Evolutionary conservation across 1,140 invertebrate genomes (phyloP), one percentile per base, ranked within the genome.

Genomic region (Asobara japonica): DNA sequence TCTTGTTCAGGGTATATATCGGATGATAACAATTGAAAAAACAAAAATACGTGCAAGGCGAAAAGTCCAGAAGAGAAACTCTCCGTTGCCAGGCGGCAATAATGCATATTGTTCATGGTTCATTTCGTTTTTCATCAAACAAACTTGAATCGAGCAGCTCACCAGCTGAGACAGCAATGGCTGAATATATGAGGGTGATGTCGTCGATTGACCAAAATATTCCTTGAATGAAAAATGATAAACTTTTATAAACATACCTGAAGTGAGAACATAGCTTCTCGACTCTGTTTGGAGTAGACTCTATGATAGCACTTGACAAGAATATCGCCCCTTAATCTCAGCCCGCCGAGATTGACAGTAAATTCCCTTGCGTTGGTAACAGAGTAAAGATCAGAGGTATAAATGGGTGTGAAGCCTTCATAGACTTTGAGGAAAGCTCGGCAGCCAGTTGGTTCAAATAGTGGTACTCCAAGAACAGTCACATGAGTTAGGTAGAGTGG

Each of bases 281-380:
- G 80, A 60, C 80, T 83, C 65, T 87, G 86, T 71, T 86, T 88
- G 67, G 85, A 81, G 76, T 85, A 83, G 75, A 86, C 87, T 76
- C 93, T 91, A 79, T 96, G 92, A 87, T 96, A 97, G 81, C 95
- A 96, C 84, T 96, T 96, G 76, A 98, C 91, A 13, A 97, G 89
- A 74, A 97, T 94, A 86, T 97, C 96, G 0, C 96, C 96, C 22
- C 95, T 89, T 4, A 98, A 89, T 45, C 94, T 92, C 33, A 97
- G 90, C 13, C 89, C 88, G 2, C 89, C 91, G 38, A 93, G 90
- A 77, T 92, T 92, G 29, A 93, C 92, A 0, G 92, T 94, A 87
- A 93, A 94, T 76, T 91, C 89, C 73, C 73, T 89, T 76, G 80
- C 88, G 88, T 87, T 87, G 51, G 85, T 87, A 62, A 87, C 85